Percentiles rank a stretch among this genome's conserved stretches.
Evolutionary conservation across 2,797 vertebrate genomes (phyloP).

Genomic region (Argyrosomus regius): DNA sequence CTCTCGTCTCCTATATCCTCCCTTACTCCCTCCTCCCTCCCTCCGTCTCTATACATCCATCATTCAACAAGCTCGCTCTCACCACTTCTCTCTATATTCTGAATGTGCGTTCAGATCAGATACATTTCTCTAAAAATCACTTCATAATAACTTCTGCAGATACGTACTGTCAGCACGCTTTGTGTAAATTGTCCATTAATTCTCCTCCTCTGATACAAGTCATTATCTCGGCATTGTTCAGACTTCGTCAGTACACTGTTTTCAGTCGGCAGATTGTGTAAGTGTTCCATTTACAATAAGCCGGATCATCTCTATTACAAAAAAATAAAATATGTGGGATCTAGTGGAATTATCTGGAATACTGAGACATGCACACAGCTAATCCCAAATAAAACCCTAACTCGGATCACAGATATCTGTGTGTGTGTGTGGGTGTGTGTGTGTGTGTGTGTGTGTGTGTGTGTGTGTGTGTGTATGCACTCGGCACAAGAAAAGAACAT

Average conservation of each 20-base stretch:
- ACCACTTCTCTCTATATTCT: neutral
- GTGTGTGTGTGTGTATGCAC: neutral
- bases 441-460: too few relatives aligned
- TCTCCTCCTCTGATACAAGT: neutral
- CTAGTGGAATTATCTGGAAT: slow-evolving; percentile 6
- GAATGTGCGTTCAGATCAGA: neutral
- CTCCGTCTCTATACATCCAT: slow-evolving; percentile 28
- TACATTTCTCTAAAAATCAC: neutral
- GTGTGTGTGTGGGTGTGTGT: too few relatives aligned
- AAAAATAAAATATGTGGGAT: slow-evolving; percentile 19
- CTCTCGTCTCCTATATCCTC: neutral
- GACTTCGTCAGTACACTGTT: neutral
- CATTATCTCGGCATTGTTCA: neutral
- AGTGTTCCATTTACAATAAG: slow-evolving; percentile 28
- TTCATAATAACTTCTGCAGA: neutral
- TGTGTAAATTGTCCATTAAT: neutral
- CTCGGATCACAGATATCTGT: neutral
- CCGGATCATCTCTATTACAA: slow-evolving; percentile 29
- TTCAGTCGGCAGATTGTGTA: neutral
- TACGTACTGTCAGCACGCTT: neutral
- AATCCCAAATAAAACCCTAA: slow-evolving; percentile 33
- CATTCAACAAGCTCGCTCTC: slow-evolving; percentile 16
- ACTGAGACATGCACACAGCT: slow-evolving; percentile 26
- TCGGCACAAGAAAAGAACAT: neutral
- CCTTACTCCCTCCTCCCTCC: neutral